Conservation (phyloP, 1,140 invertebrate genomes). For the Wiebesia pumilae region DNA sequence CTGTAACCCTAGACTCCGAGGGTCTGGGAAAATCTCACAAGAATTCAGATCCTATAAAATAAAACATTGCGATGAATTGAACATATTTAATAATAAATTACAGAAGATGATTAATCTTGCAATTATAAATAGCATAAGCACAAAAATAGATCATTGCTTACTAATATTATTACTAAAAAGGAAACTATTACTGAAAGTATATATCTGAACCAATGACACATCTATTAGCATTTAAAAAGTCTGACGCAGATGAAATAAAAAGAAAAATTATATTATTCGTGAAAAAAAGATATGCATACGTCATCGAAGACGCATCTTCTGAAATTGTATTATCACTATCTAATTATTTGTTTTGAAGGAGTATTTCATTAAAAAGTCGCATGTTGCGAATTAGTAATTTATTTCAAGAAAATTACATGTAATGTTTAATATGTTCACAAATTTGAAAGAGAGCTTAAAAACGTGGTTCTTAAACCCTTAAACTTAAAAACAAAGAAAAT, state of each 20-base stretch:
- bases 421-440: neutral
- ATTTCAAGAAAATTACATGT: neutral
- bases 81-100: neutral
- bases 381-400: neutral
- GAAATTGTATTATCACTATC: neutral
- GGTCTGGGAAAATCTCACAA: conserved; percentile 31
- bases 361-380: neutral
- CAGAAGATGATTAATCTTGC: too few relatives aligned
- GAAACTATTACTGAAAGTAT: too few relatives aligned
- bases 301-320: neutral
- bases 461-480: neutral
- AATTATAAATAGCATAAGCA: too few relatives aligned
- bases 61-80: neutral
- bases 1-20: conserved; percentile 21
- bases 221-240: neutral
- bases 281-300: neutral
- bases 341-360: neutral
- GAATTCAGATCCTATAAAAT: conserved; percentile 12
- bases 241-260: neutral
- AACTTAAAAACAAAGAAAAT: neutral
- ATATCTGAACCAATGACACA: too few relatives aligned
- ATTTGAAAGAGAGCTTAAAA: neutral
- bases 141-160: too few relatives aligned
- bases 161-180: too few relatives aligned
- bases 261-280: neutral